Evolutionary conservation across 1,140 invertebrate species (phyloP).

Genomic region (Zaprionus camerounensis): DNA sequence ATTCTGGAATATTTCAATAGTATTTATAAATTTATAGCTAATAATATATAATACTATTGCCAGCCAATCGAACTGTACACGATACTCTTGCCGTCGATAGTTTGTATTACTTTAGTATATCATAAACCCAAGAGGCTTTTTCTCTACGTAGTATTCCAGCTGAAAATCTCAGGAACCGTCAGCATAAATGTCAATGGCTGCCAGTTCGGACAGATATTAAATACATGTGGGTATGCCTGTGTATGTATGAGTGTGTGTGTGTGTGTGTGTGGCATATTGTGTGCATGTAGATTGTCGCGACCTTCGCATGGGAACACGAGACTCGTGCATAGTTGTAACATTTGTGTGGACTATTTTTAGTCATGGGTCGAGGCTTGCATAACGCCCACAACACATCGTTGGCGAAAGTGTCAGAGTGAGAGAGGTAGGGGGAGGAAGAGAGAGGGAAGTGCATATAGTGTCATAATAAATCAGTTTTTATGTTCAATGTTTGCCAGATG

Average conservation of each 20-base stretch:
- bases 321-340: slow-evolving; percentile 4
- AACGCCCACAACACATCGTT: slow-evolving; percentile 11
- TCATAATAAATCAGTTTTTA: slow-evolving; percentile 50
- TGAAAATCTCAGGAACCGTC: neutral
- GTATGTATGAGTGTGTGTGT: neutral
- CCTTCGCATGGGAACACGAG: slow-evolving; percentile 2
- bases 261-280: neutral
- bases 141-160: neutral
- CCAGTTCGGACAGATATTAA: slow-evolving; percentile 26
- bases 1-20: too few species aligned
- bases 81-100: neutral
- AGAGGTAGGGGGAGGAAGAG: neutral
- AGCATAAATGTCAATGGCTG: slow-evolving; percentile 39
- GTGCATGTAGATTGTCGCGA: slow-evolving; percentile 6
- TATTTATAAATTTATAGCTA: too few species aligned
- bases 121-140: neutral
- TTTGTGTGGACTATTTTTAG: slow-evolving; percentile 26
- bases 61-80: too few species aligned
- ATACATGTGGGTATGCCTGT: neutral
- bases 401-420: neutral
- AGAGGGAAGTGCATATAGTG: slow-evolving; percentile 24
- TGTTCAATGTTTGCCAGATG: slow-evolving; percentile 16
- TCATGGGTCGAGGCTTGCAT: slow-evolving; percentile 16
- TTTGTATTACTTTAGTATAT: neutral
- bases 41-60: too few species aligned